phyloP scores from a whole-genome alignment of 1,140 invertebrate genomes.

The silkworm (Bombyx mori) region DNA sequence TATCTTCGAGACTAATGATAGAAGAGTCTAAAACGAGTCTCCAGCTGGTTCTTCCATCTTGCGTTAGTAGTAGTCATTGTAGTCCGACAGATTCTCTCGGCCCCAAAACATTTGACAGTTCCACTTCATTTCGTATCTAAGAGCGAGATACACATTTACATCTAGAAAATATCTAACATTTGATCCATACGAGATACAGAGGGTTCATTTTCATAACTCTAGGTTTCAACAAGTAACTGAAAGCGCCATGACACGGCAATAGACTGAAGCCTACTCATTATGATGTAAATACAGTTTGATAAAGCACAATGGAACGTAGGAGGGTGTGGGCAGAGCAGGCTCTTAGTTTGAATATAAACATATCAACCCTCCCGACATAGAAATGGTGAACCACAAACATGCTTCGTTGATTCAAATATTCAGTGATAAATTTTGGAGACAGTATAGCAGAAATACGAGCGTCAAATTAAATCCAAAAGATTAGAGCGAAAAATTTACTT shows the following conservation, averaged over 20 bases:
- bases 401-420: slow-evolving; percentile 5
- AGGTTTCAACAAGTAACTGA: no score
- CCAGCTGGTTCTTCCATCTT: no score
- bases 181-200: no score
- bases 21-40: no score
- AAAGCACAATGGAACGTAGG: slow-evolving; percentile 50
- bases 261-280: slow-evolving; percentile 46
- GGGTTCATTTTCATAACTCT: no score
- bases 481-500: background rate
- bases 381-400: background rate
- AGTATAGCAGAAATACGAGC: background rate
- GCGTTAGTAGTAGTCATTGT: no score
- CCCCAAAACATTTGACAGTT: no score
- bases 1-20: no score
- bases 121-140: no score
- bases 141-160: no score
- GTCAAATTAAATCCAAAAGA: background rate
- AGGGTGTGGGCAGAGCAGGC: slow-evolving; percentile 32
- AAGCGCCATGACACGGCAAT: slow-evolving; percentile 32
- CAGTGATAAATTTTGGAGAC: background rate
- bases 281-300: slow-evolving; percentile 62
- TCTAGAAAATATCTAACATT: no score
- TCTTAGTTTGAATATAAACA: slow-evolving; percentile 42
- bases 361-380: slow-evolving; percentile 2
- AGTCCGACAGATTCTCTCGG: no score